phyloP scores from a whole-genome alignment of 2,113 vertebrate species.

The Tachysurus vachellii region DNA sequence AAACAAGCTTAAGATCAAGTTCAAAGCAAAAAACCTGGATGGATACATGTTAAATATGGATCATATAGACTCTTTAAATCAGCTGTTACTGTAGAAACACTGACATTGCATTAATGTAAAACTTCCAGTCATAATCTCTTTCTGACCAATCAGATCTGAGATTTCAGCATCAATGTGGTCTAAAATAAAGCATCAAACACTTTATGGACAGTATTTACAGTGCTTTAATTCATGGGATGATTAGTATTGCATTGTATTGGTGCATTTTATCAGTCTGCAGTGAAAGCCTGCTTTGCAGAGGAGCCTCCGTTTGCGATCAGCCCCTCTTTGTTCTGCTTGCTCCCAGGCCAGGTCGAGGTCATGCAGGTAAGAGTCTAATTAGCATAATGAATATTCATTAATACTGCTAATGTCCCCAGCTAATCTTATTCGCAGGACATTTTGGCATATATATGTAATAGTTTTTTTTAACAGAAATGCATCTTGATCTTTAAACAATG shows the following conservation, averaged over 20 bases:
- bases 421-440: not conserved
- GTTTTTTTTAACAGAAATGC: not conserved
- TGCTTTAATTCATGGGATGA: not conserved
- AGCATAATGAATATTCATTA: not conserved
- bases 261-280: constrained; percentile 66
- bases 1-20: not conserved
- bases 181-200: not conserved
- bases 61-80: not conserved
- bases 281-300: constrained; percentile 71
- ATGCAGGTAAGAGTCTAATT: constrained; percentile 77
- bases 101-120: not conserved
- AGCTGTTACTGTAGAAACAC: not conserved
- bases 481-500: not conserved
- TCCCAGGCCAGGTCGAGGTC: constrained; percentile 72
- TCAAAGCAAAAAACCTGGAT: not conserved
- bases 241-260: too few species aligned
- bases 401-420: not conserved
- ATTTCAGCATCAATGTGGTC: not conserved
- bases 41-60: not conserved
- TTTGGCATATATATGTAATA: not conserved
- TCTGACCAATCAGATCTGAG: not conserved
- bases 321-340: constrained; percentile 80
- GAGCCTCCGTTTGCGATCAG: constrained; percentile 83
- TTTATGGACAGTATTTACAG: not conserved
- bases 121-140: not conserved